Conservation (phyloP, 1,140 invertebrate species). For the Nylanderia fulva region DNA sequence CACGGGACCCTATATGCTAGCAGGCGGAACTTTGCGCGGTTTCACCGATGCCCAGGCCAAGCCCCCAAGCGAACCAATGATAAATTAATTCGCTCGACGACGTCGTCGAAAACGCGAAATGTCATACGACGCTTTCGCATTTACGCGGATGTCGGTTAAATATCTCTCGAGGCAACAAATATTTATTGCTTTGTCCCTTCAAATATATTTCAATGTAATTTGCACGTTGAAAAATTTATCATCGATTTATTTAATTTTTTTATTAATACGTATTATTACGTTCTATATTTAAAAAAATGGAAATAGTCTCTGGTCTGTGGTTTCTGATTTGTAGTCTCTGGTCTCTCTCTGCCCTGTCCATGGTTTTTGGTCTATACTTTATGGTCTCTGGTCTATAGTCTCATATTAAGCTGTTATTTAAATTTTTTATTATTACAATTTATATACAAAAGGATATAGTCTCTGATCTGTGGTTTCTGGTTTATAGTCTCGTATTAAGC, state of each 20-base stretch:
- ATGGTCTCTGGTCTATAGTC: too few relatives aligned
- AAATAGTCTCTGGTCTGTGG: too few relatives aligned
- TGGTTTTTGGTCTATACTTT: too few relatives aligned
- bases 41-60: constrained; percentile 50
- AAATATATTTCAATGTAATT: background rate
- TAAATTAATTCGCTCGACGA: constrained; percentile 55
- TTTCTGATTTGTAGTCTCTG: too few relatives aligned
- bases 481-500: too few relatives aligned
- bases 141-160: constrained; percentile 34
- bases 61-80: constrained; percentile 59
- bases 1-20: constrained; percentile 50
- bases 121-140: constrained; percentile 31
- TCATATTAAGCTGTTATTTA: too few relatives aligned
- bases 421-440: too few relatives aligned
- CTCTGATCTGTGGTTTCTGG: too few relatives aligned
- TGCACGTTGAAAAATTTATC: background rate
- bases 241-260: constrained; percentile 7
- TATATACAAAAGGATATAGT: too few relatives aligned
- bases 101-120: constrained; percentile 32
- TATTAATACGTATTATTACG: too few relatives aligned
- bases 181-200: background rate
- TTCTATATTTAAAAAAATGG: too few relatives aligned
- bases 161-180: constrained; percentile 7
- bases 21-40: constrained; percentile 47
- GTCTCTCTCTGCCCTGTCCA: too few relatives aligned